phyloP scores from a whole-genome alignment of 2,888 invertebrate species.

The Chrysomela aeneicollis region DNA sequence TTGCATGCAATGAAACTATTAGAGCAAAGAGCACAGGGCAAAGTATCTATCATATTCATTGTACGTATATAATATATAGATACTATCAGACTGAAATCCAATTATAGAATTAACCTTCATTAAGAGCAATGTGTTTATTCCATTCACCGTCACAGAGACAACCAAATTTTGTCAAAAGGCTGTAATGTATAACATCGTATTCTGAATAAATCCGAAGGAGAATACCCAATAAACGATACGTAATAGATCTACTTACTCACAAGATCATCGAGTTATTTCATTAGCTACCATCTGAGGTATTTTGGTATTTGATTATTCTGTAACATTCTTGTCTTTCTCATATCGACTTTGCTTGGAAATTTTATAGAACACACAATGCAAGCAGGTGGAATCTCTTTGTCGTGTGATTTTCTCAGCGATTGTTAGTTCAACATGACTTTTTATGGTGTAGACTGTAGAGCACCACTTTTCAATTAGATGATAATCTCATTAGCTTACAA shows the following conservation, averaged over 20 bases:
- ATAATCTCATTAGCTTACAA: constrained; percentile 24
- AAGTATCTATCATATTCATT: constrained; percentile 3
- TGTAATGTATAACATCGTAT: too few relatives aligned
- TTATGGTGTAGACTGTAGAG: background rate
- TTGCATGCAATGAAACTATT: constrained; percentile 4
- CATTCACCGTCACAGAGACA: background rate
- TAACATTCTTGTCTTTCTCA: too few relatives aligned
- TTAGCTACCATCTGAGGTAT: too few relatives aligned
- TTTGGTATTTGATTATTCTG: too few relatives aligned
- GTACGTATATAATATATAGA: background rate
- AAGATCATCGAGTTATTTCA: too few relatives aligned
- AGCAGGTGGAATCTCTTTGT: constrained; percentile 13
- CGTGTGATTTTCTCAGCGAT: constrained; percentile 32
- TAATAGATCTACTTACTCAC: too few relatives aligned
- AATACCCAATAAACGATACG: too few relatives aligned
- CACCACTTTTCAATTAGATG: constrained; percentile 10
- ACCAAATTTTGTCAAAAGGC: too few relatives aligned
- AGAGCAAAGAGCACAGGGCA: constrained; percentile 22
- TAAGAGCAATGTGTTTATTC: background rate
- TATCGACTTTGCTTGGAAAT: too few relatives aligned
- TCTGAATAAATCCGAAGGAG: too few relatives aligned
- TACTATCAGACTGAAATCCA: constrained; percentile 16
- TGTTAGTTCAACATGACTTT: constrained; percentile 26
- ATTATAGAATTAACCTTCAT: constrained; percentile 25
- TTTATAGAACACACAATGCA: too few relatives aligned